Evolutionary conservation across 2,888 invertebrate genomes (phyloP).

Genomic region (Zygothrica quintamaculata): DNA sequence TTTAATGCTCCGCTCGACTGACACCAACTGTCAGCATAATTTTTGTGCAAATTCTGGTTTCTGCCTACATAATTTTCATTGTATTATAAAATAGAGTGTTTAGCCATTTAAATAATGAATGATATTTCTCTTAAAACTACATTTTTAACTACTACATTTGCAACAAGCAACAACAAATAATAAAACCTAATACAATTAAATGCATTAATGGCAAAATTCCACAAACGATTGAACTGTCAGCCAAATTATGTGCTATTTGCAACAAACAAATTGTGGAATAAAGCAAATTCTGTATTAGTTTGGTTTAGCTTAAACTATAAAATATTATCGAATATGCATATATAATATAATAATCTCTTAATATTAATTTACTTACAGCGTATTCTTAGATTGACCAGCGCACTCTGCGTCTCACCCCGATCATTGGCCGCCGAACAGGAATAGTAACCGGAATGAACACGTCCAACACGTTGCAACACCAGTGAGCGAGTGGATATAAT

Average conservation of each 20-base stretch:
- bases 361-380: conserved; percentile 91
- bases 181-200: too few relatives aligned
- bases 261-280: too few relatives aligned
- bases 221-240: too few relatives aligned
- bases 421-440: conserved; percentile 93
- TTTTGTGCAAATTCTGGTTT: conserved; percentile 53
- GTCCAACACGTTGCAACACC: conserved; percentile 92
- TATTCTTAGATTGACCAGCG: conserved; percentile 90
- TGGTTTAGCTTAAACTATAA: too few relatives aligned
- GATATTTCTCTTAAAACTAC: neutral
- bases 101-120: conserved; percentile 16
- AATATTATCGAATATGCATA: too few relatives aligned
- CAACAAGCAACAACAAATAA: too few relatives aligned
- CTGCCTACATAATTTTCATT: conserved; percentile 43
- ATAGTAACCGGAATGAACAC: conserved; percentile 93
- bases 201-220: too few relatives aligned
- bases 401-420: conserved; percentile 92
- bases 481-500: conserved; percentile 95
- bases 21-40: conserved; percentile 79
- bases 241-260: too few relatives aligned
- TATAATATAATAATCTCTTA: too few relatives aligned
- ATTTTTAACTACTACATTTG: too few relatives aligned
- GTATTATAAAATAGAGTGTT: conserved; percentile 41
- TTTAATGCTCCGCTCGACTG: conserved; percentile 73
- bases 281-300: too few relatives aligned